Conservation (phyloP, 2,113 vertebrate genomes). For the Gymnocephalus cernua region DNA sequence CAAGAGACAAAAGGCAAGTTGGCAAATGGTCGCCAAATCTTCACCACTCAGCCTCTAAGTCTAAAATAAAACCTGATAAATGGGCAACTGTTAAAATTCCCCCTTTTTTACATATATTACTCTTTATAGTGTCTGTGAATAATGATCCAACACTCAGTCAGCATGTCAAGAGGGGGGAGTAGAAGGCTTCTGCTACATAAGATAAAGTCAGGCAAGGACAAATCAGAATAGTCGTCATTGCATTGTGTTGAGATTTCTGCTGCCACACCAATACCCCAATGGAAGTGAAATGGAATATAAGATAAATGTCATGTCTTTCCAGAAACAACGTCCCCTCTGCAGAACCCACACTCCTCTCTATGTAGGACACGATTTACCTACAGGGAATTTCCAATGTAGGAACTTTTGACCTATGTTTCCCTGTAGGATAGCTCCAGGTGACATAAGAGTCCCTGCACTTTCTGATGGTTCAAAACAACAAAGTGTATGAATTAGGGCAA, state of each 20-base stretch:
- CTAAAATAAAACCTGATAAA: neutral
- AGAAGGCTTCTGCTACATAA: neutral
- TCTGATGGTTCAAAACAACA: neutral
- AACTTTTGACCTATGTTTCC: neutral
- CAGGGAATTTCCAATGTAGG: neutral
- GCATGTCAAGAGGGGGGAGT: neutral
- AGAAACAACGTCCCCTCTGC: neutral
- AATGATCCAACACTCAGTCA: neutral
- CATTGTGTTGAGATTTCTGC: neutral
- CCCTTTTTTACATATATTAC: neutral
- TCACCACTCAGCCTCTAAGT: neutral
- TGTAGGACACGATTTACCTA: neutral
- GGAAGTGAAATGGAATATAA: neutral
- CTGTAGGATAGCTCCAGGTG: neutral
- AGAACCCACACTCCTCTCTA: neutral
- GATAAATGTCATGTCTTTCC: neutral
- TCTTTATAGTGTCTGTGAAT: neutral
- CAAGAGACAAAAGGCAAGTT: constrained; percentile 12
- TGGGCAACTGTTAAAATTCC: neutral
- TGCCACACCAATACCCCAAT: neutral
- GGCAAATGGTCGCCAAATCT: constrained; percentile 10
- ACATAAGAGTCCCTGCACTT: neutral
- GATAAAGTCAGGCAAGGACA: neutral
- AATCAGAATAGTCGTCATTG: neutral
- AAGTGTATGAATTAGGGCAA: neutral